Evolutionary conservation across 2,797 vertebrate species (phyloP).

Genomic region (Chelmon rostratus): DNA sequence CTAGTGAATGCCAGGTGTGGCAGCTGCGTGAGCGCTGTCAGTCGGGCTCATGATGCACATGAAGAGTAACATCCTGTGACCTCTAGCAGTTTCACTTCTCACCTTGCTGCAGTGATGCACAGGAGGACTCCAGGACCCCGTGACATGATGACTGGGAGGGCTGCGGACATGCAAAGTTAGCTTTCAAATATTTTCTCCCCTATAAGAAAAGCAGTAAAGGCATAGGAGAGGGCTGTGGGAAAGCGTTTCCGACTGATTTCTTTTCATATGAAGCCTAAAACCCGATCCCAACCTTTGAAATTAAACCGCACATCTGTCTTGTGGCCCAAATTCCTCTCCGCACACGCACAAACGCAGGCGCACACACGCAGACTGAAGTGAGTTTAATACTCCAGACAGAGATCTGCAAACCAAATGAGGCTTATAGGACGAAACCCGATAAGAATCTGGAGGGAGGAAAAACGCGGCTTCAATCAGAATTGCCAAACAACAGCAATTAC

Average conservation of each 20-base stretch:
- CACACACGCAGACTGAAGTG: not conserved
- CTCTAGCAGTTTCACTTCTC: not conserved
- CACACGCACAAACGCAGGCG: constrained; percentile 16
- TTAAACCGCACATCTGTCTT: constrained; percentile 8
- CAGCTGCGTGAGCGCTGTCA: not conserved
- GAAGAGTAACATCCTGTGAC: too few species aligned
- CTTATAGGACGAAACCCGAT: constrained; percentile 41
- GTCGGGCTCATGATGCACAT: not conserved
- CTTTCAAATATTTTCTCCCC: not conserved
- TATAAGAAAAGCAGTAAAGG: constrained; percentile 19
- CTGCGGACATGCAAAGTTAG: not conserved
- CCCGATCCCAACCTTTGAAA: not conserved
- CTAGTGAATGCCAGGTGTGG: constrained; percentile 6
- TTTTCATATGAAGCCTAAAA: constrained; percentile 12
- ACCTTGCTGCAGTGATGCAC: not conserved
- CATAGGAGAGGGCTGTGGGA: not conserved
- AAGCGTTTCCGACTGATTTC: constrained; percentile 8
- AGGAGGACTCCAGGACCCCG: not conserved
- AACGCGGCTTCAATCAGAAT: constrained; percentile 47
- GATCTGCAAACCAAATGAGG: constrained; percentile 42
- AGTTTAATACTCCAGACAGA: constrained; percentile 37
- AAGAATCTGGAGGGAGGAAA: constrained; percentile 35
- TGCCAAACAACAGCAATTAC: constrained; percentile 57
- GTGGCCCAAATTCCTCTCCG: not conserved
- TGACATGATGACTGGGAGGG: not conserved